A percentile compares a stretch with the other conserved stretches of the same genome.
These are phyloP conservation scores for Nomada lathburiana DNA, from an alignment of 2,888 invertebrate species.

Conservation along the genomic window DNA sequence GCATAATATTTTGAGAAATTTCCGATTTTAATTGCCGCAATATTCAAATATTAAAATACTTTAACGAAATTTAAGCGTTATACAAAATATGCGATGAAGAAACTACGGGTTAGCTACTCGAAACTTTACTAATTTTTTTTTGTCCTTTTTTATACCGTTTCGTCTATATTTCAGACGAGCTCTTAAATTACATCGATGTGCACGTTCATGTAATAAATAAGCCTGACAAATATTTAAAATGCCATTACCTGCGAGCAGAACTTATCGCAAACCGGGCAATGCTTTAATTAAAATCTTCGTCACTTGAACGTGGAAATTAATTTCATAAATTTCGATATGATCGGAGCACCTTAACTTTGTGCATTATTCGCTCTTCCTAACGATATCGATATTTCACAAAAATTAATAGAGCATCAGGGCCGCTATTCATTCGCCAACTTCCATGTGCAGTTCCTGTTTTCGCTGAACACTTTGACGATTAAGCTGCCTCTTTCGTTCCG, in stretches of 20 bases:
- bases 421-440: no score
- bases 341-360: neutral
- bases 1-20: neutral
- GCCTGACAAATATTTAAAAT: neutral
- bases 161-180: no score
- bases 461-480: neutral
- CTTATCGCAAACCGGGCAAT: neutral
- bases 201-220: no score
- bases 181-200: neutral
- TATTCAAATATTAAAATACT: neutral
- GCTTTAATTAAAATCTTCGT: conserved; percentile 20
- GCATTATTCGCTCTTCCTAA: neutral
- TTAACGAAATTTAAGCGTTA: neutral
- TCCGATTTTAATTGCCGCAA: no score
- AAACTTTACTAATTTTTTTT: neutral
- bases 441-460: neutral
- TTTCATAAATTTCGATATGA: conserved; percentile 17
- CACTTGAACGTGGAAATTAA: neutral
- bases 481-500: conserved; percentile 17
- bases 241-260: neutral
- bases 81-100: neutral
- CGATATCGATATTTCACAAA: conserved; percentile 4
- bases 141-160: neutral
- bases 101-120: neutral
- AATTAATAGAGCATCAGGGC: conserved; percentile 9